Evolutionary conservation across 1,140 invertebrate genomes (phyloP), one percentile per base, ranked within the genome.

Genomic region (Anthonomus grandis): DNA sequence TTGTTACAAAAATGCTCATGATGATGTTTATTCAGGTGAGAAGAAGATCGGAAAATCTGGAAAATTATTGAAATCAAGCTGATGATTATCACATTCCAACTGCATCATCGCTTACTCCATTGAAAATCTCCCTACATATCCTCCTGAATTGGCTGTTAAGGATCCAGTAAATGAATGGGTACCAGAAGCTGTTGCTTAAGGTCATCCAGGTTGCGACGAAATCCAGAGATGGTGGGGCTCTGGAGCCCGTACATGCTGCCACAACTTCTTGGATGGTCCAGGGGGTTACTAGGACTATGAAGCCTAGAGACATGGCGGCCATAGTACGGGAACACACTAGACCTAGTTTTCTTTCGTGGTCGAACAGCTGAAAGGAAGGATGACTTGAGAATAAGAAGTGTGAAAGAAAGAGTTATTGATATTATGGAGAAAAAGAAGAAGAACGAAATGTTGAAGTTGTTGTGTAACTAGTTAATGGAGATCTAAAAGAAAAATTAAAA

Each of bases 231-330:
- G 86, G 83, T 1, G 89, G 89, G 60, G 90, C 83, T 80, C 87
- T 71, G 31, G 87, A 86, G 49, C 88, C 88, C 2, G 89, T 91
- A 70, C 89, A 92, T 15, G 89, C 88, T 23, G 86, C 88, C 13
- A 92, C 89, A 49, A 92, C 88, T 81, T 92, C 89, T 76, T 91
- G 89, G 57, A 91, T 91, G 21, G 89, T 90, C 80, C 88, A 90
- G 21, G 89, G 89, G 51, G 89, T 91, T 50, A 91, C 89, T 79
- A 91, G 86, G 45, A 92, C 89, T 69, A 92, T 91, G 75, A 91
- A 92, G 46, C 88, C 87, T 63, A 92, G 75, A 60, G 89, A 91
- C 82, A 92, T 91, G 36, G 89, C 88, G 0, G 89, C 89, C 88
- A 91, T 91, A 62, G 89, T 90, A 66, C 89, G 79, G 21, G 89